Percentiles rank a stretch among this genome's conserved stretches.
These are phyloP conservation scores for Meteorus sp. DNA, from an alignment of 1,140 invertebrate species.

Conservation along the genomic window DNA sequence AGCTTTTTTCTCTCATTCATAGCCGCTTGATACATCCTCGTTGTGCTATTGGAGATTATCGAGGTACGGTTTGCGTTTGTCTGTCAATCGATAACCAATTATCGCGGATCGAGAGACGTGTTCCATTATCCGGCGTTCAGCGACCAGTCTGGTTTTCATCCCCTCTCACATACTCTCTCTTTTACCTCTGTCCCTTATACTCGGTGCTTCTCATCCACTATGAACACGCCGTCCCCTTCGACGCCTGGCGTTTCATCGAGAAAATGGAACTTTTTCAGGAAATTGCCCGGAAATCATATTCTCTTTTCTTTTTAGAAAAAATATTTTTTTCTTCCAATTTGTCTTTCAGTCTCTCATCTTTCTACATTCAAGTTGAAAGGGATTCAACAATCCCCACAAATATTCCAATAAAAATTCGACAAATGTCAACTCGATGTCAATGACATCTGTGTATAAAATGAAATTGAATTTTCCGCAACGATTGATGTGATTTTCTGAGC, in stretches of 20 bases:
- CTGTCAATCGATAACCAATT: constrained; percentile 37
- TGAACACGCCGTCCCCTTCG: constrained; percentile 9
- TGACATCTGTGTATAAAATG: no score
- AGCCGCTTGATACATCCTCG: constrained; percentile 20
- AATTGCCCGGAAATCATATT: constrained; percentile 14
- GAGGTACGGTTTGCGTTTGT: constrained; percentile 2
- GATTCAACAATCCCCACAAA: no score
- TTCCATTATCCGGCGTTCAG: constrained; percentile 29
- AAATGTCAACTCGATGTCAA: no score
- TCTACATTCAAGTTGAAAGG: background rate
- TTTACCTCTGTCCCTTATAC: no score
- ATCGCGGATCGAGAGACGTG: constrained; percentile 32
- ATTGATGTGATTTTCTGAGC: no score
- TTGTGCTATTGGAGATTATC: constrained; percentile 9
- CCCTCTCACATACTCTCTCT: constrained; percentile 17
- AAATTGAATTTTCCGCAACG: no score
- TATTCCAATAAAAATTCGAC: no score
- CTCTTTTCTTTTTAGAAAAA: background rate
- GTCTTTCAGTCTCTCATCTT: background rate
- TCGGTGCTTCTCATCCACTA: constrained; percentile 8
- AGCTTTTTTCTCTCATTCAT: no score
- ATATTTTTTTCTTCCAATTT: background rate
- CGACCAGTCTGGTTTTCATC: constrained; percentile 23
- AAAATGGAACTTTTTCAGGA: constrained; percentile 21
- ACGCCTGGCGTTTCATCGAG: constrained; percentile 14